Evolutionary conservation across 2,797 vertebrate genomes (phyloP), one percentile per base, ranked within the genome.

Genomic region (Danionella dracula): DNA sequence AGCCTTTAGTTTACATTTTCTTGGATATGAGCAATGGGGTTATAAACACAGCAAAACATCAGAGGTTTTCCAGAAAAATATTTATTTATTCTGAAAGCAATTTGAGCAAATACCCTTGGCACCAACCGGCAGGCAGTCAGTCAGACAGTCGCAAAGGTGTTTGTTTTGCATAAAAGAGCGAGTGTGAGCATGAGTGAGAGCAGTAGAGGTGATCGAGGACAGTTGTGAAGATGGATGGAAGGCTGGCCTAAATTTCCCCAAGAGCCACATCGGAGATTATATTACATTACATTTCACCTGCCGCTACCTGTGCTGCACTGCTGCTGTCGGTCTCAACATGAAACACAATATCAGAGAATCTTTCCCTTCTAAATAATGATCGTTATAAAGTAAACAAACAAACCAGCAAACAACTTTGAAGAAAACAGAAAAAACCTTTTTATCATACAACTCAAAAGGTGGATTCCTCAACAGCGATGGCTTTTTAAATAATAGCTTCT

Each of bases 51-150:
- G 79, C 75, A 77, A 75, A 74, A 76, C 60, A 80, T 66, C 72
- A 73, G 78, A 76, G 35, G 71, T 32, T 68, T 77, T 77, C 74
- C 70, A 81, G 79, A 78, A 61, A 15, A 38, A 66, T 81, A 81
- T 67, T 69, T 83, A 73, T 69, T 75, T 71, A 59, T 72, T 81
- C 85, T 84, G 70, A 86, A 81, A 76, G 68, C 80, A 86, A 87
- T 88, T 88, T 81, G 78, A 84, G 78, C 69, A 74, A 88, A 87
- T 79, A 81, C 82, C 79, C 83, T 51, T 78, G 82, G 81, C 73
- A 60, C 54, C 58, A 41, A 13, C 11, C 75, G 66, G 56, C 61
- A 45, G 11, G n/a, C 63, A 48, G 42, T 46, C 23, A 27, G 23
- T n/a, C 57, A 76, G 68, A 74, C 70, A 83, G 77, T 78, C 73